These are phyloP conservation scores for Syrphus vitripennis DNA, from an alignment of 2,888 invertebrate genomes.

Conservation along the genomic window DNA sequence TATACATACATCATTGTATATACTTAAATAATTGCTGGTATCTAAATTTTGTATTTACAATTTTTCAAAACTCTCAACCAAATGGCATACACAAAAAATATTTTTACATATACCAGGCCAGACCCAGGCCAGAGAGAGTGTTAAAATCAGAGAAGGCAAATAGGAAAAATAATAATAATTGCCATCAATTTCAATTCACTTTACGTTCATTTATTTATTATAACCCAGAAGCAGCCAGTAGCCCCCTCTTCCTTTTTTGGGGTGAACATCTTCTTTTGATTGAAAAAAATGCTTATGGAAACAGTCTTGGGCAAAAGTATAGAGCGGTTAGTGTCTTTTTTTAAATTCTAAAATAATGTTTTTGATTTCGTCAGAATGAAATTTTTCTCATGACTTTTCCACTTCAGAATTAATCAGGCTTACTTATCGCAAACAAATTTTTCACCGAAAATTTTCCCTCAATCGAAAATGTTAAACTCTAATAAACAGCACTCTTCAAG, in stretches of 20 bases:
- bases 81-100: not conserved
- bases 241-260: not conserved
- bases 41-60: constrained; percentile 32
- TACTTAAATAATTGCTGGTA: constrained; percentile 56
- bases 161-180: constrained; percentile 40
- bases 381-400: no score
- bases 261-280: not conserved
- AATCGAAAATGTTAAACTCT: no score
- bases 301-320: not conserved
- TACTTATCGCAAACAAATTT: no score
- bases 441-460: no score
- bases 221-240: not conserved
- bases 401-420: no score
- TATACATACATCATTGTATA: not conserved
- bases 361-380: no score
- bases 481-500: no score
- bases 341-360: no score
- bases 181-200: constrained; percentile 56
- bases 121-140: not conserved
- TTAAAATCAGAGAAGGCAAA: constrained; percentile 39
- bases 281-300: not conserved
- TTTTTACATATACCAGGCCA: not conserved
- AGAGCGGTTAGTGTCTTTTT: no score
- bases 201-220: constrained; percentile 28
- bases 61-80: not conserved